Evolutionary conservation across 2,113 vertebrate genomes (phyloP).

Genomic region (Equus przewalskii): DNA sequence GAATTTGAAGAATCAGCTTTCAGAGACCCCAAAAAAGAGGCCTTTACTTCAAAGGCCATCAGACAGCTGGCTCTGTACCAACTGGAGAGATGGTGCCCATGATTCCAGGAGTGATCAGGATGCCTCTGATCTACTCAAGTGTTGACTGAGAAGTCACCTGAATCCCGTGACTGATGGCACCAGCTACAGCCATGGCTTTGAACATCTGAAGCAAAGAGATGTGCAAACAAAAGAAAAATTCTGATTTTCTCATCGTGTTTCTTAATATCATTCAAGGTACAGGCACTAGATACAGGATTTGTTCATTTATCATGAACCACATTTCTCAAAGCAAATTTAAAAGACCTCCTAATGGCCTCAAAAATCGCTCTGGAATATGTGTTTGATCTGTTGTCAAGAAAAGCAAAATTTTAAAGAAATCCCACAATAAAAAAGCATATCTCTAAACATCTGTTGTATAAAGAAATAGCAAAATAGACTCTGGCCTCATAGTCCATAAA

Average conservation of each 20-base stretch:
- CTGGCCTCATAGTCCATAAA: fast-evolving
- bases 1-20: not conserved
- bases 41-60: not conserved
- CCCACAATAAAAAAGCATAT: not conserved
- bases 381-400: not conserved
- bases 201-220: not conserved
- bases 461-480: not conserved
- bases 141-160: not conserved
- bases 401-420: not conserved
- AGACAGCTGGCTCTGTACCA: not conserved
- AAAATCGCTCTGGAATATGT: not conserved
- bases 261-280: not conserved
- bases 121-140: not conserved
- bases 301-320: not conserved
- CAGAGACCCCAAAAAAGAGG: not conserved
- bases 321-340: not conserved
- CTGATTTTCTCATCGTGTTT: not conserved
- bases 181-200: not conserved
- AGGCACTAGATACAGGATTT: not conserved
- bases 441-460: not conserved
- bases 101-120: fast-evolving
- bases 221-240: not conserved
- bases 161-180: not conserved
- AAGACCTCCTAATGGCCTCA: not conserved
- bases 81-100: fast-evolving